Evolutionary conservation across 2,888 invertebrate species (phyloP).

Genomic region (Trichogramma evanescens): DNA sequence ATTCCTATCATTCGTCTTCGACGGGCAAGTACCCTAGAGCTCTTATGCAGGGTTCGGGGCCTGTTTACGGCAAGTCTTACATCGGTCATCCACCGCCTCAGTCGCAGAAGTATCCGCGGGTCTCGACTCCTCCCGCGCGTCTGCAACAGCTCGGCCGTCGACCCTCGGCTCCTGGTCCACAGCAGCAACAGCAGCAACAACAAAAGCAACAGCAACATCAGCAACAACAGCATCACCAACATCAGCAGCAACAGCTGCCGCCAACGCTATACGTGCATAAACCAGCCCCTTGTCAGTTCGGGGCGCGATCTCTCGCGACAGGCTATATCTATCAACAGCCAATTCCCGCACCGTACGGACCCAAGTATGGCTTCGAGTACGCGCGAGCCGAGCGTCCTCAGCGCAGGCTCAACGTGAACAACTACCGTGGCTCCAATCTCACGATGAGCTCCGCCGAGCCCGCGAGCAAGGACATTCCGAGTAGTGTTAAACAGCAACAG

Average conservation of each 20-base stretch:
- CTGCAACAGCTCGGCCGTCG: slow-evolving; percentile 23
- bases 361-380: background rate
- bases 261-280: slow-evolving; percentile 20
- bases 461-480: slow-evolving; percentile 1
- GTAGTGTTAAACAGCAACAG: slow-evolving; percentile 6
- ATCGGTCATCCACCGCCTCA: slow-evolving; percentile 1
- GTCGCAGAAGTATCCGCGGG: slow-evolving; percentile 13
- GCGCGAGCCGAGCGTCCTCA: background rate
- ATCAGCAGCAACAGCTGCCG: background rate
- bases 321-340: background rate
- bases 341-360: slow-evolving; percentile 5
- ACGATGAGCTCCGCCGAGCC: slow-evolving; percentile 10
- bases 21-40: slow-evolving; percentile 1
- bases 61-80: slow-evolving; percentile 19
- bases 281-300: slow-evolving; percentile 10
- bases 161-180: slow-evolving; percentile 1
- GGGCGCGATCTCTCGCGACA: background rate
- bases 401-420: slow-evolving; percentile 3
- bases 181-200: background rate
- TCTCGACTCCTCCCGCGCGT: slow-evolving; percentile 7
- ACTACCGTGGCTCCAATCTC: slow-evolving; percentile 15
- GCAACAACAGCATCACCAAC: slow-evolving; percentile 1
- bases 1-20: slow-evolving; percentile 4
- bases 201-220: background rate
- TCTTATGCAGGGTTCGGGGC: background rate